Evolutionary conservation across 2,888 invertebrate species (phyloP).

Genomic region (Druceiella hillmani): DNA sequence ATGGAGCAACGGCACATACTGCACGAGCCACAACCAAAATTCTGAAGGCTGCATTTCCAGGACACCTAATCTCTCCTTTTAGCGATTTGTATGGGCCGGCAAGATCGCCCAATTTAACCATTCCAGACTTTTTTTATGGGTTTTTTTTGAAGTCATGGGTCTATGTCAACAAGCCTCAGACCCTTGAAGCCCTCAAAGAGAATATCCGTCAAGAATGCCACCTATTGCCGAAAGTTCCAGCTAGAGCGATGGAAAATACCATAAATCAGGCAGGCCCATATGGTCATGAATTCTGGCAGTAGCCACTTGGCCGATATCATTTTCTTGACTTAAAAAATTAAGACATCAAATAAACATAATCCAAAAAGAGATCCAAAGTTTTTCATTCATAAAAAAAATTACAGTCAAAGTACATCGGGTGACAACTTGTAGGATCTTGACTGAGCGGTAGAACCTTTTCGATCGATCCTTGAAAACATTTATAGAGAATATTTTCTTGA

Average conservation of each 20-base stretch:
- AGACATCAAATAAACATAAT: too few relatives aligned
- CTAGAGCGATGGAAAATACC: constrained; percentile 16
- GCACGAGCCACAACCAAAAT: too few relatives aligned
- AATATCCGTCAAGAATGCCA: constrained; percentile 17
- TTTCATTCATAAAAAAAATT: too few relatives aligned
- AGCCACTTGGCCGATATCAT: too few relatives aligned
- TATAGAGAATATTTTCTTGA: too few relatives aligned
- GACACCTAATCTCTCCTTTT: constrained; percentile 20
- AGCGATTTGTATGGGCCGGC: constrained; percentile 9
- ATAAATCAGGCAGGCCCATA: constrained; percentile 21
- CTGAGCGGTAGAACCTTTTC: too few relatives aligned
- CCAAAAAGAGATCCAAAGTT: too few relatives aligned
- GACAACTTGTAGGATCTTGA: too few relatives aligned
- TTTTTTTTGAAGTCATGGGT: constrained; percentile 19
- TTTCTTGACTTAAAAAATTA: constrained; percentile 17
- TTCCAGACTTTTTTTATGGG: constrained; percentile 20
- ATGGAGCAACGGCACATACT: too few relatives aligned
- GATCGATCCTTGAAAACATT: too few relatives aligned
- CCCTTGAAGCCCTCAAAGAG: constrained; percentile 22
- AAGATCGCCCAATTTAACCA: too few relatives aligned
- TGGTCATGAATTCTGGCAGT: constrained; percentile 21
- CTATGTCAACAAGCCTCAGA: constrained; percentile 17
- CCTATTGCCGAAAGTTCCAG: constrained; percentile 22
- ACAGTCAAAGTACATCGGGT: too few relatives aligned
- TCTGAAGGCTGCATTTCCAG: constrained; percentile 13